Evolutionary conservation across 2,888 invertebrate species (phyloP).

Genomic region (Andrena fulva): DNA sequence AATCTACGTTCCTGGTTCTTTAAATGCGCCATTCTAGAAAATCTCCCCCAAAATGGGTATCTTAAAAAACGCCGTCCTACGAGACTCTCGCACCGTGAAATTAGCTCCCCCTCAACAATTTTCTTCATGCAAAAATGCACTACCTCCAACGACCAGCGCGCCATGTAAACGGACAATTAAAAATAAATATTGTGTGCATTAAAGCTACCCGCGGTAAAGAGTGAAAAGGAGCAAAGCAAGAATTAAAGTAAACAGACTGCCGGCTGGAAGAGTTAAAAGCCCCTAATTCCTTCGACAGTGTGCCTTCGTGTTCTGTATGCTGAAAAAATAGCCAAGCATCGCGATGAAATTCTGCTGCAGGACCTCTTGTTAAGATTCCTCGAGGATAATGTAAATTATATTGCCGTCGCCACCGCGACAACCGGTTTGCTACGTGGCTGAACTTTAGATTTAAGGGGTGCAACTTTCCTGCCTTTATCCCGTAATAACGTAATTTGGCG

Average conservation of each 20-base stretch:
- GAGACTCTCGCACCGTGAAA: not conserved
- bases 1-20: slow-evolving; percentile 26
- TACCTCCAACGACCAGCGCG: no score
- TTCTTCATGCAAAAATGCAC: not conserved
- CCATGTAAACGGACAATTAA: no score
- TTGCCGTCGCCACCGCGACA: not conserved
- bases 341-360: not conserved
- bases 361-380: slow-evolving; percentile 17
- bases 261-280: not conserved
- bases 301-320: not conserved
- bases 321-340: not conserved
- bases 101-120: not conserved
- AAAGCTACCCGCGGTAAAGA: no score
- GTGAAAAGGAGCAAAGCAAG: no score
- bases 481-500: slow-evolving; percentile 13
- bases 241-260: no score
- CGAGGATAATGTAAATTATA: slow-evolving; percentile 17
- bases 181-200: no score
- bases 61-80: not conserved
- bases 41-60: not conserved
- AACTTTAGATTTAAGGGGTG: slow-evolving; percentile 2
- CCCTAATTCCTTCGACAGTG: not conserved
- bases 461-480: slow-evolving; percentile 2
- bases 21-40: not conserved
- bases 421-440: not conserved